Base-by-base conservation (phyloP, 2,113 vertebrate species). In the Lucifuga dentata region DNA sequence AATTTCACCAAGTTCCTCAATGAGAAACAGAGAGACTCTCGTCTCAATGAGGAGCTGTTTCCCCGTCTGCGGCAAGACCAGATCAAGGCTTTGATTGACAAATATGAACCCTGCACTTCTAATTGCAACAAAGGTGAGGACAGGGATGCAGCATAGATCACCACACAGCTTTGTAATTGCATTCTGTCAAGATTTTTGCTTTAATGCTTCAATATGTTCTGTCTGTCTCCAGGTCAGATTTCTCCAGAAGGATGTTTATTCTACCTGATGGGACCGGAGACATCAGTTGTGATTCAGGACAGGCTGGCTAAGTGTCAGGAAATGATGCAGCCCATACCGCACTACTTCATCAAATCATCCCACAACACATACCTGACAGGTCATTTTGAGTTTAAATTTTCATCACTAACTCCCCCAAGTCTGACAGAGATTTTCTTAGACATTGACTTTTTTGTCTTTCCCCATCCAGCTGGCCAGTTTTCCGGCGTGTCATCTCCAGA, bases 291-390 rank as follows among this genome's bases (percentile, higher is more conserved):
- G 36, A 90, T 93, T 2, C 92, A 95, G 67, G 94, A 98, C 81
- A 95, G 92, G 45, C 75, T 99, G 63, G 69, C 92, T 56, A 92
- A 94, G 46, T 87, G 94, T 86, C 96, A 98, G 0, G 96, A 99
- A 83, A 98, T 99, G 97, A 94, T 75, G 1, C 96, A 98, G 58
- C 97, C 97, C 0, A 79, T 99, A 63, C 94, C 95, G 0, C 96
- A 98, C 82, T 99, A 98, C 90, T 97, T 95, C 77, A 92, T 99
- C 91, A 99, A 98, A 40, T 99, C 97, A 1, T 99, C 98, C 3
- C 98, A 99, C 89, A 99, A 99, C 91, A 99, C 98, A 0, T 99
- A 99, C 58, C 91, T 99, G 60, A 99, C 98, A 91, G 97, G 97
- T 93, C 2, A 3, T 39, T 36, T 35, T 39, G 1, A 12, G 26